Conservation (phyloP, 2,888 invertebrate genomes). For the Hetaerina titia region DNA sequence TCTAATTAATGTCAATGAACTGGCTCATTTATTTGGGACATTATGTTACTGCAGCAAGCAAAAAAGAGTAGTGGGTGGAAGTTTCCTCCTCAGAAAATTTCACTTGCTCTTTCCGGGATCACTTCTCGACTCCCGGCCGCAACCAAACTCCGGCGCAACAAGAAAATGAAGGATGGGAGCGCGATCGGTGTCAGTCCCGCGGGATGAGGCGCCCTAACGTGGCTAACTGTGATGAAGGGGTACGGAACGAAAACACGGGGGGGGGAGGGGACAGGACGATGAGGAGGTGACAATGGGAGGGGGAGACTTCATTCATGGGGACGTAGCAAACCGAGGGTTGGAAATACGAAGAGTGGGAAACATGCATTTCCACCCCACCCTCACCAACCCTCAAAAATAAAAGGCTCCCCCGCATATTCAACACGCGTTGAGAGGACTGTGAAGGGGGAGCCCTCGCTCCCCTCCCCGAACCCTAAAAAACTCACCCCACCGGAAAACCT, state of each 20-base stretch:
- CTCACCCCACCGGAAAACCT: background rate
- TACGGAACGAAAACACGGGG: background rate
- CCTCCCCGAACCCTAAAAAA: background rate
- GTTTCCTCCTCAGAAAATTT: too few species aligned
- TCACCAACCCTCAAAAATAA: background rate
- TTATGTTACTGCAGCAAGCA: too few species aligned
- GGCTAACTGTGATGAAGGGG: background rate
- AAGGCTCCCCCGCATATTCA: background rate
- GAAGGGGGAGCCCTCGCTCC: background rate
- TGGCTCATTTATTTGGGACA: too few species aligned
- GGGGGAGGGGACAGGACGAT: background rate
- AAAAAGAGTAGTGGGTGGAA: too few species aligned
- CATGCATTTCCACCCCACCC: background rate
- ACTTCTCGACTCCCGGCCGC: background rate
- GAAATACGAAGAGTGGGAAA: background rate
- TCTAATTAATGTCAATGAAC: too few species aligned
- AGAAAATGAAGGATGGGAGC: background rate
- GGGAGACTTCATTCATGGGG: conserved; percentile 38
- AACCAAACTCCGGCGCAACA: background rate
- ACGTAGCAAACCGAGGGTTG: background rate
- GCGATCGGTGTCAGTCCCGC: background rate
- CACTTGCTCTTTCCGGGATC: too few species aligned
- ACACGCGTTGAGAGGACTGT: background rate
- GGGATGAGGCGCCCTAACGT: background rate
- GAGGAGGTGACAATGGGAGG: background rate